These are phyloP conservation scores for Motacilla alba DNA, from an alignment of 2,113 vertebrate genomes.

Conservation along the genomic window DNA sequence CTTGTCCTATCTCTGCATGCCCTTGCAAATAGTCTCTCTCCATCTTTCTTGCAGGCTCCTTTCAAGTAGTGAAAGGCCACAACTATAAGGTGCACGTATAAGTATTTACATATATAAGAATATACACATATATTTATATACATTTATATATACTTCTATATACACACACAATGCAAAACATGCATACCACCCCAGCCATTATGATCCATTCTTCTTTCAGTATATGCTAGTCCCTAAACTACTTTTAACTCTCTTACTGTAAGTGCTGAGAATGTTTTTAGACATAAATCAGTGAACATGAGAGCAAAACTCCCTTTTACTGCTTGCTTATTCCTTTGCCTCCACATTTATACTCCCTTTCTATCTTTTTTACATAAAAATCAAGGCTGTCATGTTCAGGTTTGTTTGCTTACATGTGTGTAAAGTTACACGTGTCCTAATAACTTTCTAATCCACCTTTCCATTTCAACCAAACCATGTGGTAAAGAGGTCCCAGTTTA, in stretches of 20 bases:
- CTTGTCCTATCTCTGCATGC: background rate
- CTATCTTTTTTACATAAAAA: background rate
- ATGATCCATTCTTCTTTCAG: background rate
- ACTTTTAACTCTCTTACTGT: background rate
- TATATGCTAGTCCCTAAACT: background rate
- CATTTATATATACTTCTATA: background rate
- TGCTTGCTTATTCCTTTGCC: background rate
- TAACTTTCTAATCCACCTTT: background rate
- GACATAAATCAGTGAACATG: background rate
- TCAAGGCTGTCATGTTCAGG: background rate
- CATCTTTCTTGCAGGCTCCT: background rate
- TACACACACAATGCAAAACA: background rate
- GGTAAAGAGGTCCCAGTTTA: background rate
- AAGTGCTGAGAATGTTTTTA: background rate
- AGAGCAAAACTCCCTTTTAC: background rate
- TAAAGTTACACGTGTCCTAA: background rate
- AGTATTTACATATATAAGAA: background rate
- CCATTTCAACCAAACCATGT: background rate
- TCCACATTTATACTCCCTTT: background rate
- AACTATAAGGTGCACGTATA: background rate
- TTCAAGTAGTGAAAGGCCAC: background rate
- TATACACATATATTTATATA: fast-evolving
- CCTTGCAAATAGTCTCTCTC: background rate
- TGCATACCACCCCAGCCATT: background rate
- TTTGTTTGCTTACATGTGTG: background rate